Evolutionary conservation across 2,113 vertebrate species (phyloP).

Genomic region (Alosa alosa): DNA sequence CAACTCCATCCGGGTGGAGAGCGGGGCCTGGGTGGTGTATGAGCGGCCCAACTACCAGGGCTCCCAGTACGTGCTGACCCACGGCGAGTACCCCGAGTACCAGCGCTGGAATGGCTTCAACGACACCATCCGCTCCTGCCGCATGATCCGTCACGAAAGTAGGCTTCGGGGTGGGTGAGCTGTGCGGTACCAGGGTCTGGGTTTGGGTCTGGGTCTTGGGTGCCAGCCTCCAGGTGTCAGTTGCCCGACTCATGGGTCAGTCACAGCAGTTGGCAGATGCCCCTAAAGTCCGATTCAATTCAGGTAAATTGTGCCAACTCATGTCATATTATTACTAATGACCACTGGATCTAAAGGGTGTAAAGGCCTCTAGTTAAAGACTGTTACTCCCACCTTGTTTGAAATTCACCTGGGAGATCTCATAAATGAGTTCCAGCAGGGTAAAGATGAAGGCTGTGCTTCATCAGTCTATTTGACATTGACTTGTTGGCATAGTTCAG

Average conservation of each 20-base stretch:
- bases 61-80: conserved; percentile 63
- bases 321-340: neutral
- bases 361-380: neutral
- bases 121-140: conserved; percentile 64
- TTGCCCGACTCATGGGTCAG: neutral
- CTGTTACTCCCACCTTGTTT: neutral
- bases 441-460: neutral
- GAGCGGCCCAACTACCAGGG: conserved; percentile 60
- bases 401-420: neutral
- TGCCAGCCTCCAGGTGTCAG: neutral
- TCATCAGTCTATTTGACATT: neutral
- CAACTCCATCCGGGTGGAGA: conserved; percentile 67
- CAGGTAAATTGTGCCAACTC: neutral
- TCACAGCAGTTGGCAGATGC: neutral
- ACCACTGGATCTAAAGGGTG: neutral
- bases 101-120: conserved; percentile 65
- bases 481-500: too few species aligned
- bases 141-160: conserved; percentile 31
- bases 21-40: conserved; percentile 67
- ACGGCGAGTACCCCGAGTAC: conserved; percentile 62
- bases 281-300: neutral
- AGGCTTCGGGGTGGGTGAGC: neutral
- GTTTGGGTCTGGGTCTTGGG: neutral
- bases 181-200: neutral
- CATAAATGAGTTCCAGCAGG: neutral